These are phyloP conservation scores for Tachina fera DNA, from an alignment of 2,888 invertebrate genomes.

Conservation along the genomic window DNA sequence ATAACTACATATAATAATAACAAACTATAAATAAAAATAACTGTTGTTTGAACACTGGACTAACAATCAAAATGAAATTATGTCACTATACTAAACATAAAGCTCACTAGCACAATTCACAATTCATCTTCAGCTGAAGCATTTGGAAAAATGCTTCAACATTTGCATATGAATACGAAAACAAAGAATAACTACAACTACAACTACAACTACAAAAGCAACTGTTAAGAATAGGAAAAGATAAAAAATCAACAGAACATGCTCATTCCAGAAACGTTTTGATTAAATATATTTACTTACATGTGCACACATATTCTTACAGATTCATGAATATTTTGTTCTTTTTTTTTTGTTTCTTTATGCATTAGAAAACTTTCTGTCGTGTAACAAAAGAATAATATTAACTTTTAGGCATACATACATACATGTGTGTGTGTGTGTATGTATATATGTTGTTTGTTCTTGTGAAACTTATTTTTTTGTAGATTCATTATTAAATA, in stretches of 20 bases:
- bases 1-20: conserved; percentile 5
- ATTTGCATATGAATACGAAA: conserved; percentile 63
- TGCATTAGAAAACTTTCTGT: conserved; percentile 19
- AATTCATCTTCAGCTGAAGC: conserved; percentile 32
- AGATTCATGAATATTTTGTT: conserved; percentile 13
- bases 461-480: neutral
- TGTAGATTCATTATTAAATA: neutral
- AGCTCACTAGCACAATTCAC: conserved; percentile 43
- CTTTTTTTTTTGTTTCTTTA: conserved; percentile 29
- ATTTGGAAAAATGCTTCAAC: conserved; percentile 37
- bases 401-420: neutral
- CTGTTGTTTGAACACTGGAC: conserved; percentile 58
- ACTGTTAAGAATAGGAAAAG: conserved; percentile 47
- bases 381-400: conserved; percentile 37
- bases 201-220: conserved; percentile 41
- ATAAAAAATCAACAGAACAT: conserved; percentile 55
- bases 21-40: conserved; percentile 29
- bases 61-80: conserved; percentile 71
- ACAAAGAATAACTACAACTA: neutral
- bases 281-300: conserved; percentile 46
- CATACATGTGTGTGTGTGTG: too few species aligned
- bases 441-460: neutral
- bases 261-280: conserved; percentile 46
- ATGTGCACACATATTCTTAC: neutral
- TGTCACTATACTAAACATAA: conserved; percentile 53